Conservation (phyloP, 2,797 vertebrate species). For the Enteromius trimaculatus region DNA sequence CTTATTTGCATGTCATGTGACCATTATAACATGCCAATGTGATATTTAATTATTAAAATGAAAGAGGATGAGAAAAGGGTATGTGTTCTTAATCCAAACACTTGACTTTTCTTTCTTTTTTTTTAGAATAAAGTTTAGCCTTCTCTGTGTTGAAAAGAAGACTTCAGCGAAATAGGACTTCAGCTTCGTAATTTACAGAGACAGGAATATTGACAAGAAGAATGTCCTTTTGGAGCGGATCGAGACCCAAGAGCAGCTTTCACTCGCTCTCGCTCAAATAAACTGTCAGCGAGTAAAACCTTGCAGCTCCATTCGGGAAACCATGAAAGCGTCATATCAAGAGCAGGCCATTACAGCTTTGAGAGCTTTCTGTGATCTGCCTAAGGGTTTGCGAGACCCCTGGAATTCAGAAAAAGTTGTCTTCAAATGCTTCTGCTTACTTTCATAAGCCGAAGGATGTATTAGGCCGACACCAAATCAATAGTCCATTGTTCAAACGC, state of each 20-base stretch:
- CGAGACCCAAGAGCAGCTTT: conserved; percentile 31
- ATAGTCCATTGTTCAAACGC: conserved; percentile 46
- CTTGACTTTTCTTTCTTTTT: neutral
- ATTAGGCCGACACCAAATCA: conserved; percentile 35
- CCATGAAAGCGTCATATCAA: conserved; percentile 20
- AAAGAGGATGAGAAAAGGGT: no score
- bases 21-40: neutral
- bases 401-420: conserved; percentile 7
- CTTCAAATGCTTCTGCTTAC: conserved; percentile 14
- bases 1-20: neutral
- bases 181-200: conserved; percentile 21
- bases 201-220: conserved; percentile 34
- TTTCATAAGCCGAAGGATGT: conserved; percentile 19
- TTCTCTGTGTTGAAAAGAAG: neutral
- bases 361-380: conserved; percentile 29
- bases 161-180: neutral
- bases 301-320: conserved; percentile 27
- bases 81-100: neutral
- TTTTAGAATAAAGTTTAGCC: neutral
- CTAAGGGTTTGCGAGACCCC: neutral
- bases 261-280: neutral
- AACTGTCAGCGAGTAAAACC: conserved; percentile 34
- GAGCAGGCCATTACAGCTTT: conserved; percentile 13
- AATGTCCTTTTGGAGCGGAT: conserved; percentile 31
- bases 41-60: neutral